Base-by-base conservation (phyloP, 2,888 invertebrate species). In the Stegana nigrithorax region DNA sequence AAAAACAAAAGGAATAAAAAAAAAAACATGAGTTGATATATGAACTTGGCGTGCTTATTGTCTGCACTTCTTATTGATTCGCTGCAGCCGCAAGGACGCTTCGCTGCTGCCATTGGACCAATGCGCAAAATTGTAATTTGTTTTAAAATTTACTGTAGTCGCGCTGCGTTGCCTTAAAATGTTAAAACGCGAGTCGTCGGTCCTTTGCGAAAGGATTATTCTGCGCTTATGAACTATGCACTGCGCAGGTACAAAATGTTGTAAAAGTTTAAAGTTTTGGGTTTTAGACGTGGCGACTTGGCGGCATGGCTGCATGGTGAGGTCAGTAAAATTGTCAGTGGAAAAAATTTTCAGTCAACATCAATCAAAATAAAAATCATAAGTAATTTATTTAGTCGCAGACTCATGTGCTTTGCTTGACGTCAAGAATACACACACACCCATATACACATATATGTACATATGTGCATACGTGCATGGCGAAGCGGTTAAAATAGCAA, bases 11-110 rank as follows among this genome's bases (percentile, higher is more conserved):
- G 36, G 19, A 51, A 23, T 14, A 42, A 42, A 14, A 32, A 21
- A 23, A 36, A 12, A 21, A 14, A 29, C 12, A 14, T 7, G 25
- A 69, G 72, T 74, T 78, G 74, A 75, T 76, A 75, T 76, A 78
- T 76, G 75, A 78, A 75, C 75, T 78, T 77, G 71, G 64, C 68
- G 69, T 59, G 66, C 66, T 70, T 68, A 73, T 74, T 75, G 75
- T 75, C 76, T 74, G 69, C 69, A 67, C 78, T 74, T 73, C 74
- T 74, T 72, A 71, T 67, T 68, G 59, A 60, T 60, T 47, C 42
- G 36, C 17, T 60, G 53, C 53, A 55, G 53, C 23, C 36, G 53
- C 21, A 10, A 55, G n/a, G n/a, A n/a, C n/a, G n/a, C n/a, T n/a
- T n/a, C n/a, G n/a, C n/a, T n/a, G n/a, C n/a, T n/a, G n/a, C n/a